Percentiles rank a stretch among this genome's conserved stretches.
Evolutionary conservation across 2,888 invertebrate genomes (phyloP).

Genomic region (Pollenia labialis): DNA sequence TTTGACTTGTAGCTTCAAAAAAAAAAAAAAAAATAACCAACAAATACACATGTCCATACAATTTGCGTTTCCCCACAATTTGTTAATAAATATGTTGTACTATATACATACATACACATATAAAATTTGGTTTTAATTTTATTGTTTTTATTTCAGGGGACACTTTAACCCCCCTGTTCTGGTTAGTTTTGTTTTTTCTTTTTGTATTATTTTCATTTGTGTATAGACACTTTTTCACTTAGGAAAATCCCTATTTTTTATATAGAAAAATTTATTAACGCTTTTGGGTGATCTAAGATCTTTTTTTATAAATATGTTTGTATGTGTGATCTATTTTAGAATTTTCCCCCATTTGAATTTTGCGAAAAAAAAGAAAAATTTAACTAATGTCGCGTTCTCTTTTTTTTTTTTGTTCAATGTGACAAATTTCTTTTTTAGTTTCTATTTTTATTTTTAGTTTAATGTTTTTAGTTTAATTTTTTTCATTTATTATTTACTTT

Average conservation of each 20-base stretch:
- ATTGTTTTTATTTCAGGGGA: slow-evolving; percentile 9
- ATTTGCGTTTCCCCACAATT: slow-evolving; percentile 49
- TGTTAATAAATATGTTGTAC: slow-evolving; percentile 57
- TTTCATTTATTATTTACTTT: slow-evolving; percentile 54
- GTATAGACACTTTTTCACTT: slow-evolving; percentile 36
- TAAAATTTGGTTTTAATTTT: background rate
- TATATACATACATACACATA: slow-evolving; percentile 20
- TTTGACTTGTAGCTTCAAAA: slow-evolving; percentile 55
- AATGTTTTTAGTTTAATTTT: slow-evolving; percentile 42
- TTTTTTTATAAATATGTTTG: slow-evolving; percentile 30
- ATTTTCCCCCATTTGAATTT: slow-evolving; percentile 62
- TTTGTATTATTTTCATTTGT: slow-evolving; percentile 14
- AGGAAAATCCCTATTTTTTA: slow-evolving; percentile 56
- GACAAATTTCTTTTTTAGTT: slow-evolving; percentile 57
- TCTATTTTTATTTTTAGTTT: slow-evolving; percentile 62
- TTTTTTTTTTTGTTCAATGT: slow-evolving; percentile 39
- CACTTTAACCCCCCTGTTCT: slow-evolving; percentile 29
- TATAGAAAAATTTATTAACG: slow-evolving; percentile 66
- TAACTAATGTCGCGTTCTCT: slow-evolving; percentile 61
- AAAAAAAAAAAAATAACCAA: slow-evolving; percentile 14
- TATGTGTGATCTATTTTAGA: slow-evolving; percentile 58
- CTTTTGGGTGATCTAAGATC: slow-evolving; percentile 58
- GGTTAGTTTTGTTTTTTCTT: slow-evolving; percentile 8
- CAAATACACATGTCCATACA: slow-evolving; percentile 45
- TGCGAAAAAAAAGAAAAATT: slow-evolving; percentile 55